Percentiles rank a stretch among this genome's conserved stretches.
Conservation (phyloP, 2,113 vertebrate genomes). For the Lagopus muta region DNA sequence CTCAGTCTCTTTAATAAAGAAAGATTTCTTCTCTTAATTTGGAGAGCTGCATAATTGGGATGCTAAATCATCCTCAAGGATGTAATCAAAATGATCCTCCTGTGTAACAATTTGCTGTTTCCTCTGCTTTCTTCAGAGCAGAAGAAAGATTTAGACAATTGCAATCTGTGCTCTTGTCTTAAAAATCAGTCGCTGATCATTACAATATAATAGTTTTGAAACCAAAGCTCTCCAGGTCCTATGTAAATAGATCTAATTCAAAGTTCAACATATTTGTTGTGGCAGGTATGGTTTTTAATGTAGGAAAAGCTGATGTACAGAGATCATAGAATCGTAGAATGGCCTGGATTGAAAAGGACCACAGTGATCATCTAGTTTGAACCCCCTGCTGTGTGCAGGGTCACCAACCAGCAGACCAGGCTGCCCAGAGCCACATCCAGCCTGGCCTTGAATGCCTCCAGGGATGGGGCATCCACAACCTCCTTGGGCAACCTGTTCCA, state of each 20-base stretch:
- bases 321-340: too few species aligned
- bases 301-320: background rate
- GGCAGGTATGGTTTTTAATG: background rate
- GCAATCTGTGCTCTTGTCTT: background rate
- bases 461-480: too few species aligned
- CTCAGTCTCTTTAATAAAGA: slow-evolving; percentile 18
- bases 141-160: background rate
- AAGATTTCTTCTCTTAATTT: slow-evolving; percentile 44
- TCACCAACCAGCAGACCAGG: too few species aligned
- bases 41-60: slow-evolving; percentile 12
- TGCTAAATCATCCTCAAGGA: slow-evolving; percentile 43
- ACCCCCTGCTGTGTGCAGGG: too few species aligned
- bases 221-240: background rate
- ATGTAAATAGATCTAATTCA: background rate
- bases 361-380: too few species aligned
- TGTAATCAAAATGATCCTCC: slow-evolving; percentile 1
- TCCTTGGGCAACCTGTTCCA: too few species aligned
- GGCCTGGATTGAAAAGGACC: too few species aligned
- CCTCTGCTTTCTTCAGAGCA: background rate
- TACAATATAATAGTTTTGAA: background rate
- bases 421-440: too few species aligned
- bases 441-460: too few species aligned
- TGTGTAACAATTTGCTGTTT: background rate
- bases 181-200: background rate
- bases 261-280: background rate